Evolutionary conservation across 2,797 vertebrate genomes (phyloP).

Genomic region (Phoxinus dragarum): DNA sequence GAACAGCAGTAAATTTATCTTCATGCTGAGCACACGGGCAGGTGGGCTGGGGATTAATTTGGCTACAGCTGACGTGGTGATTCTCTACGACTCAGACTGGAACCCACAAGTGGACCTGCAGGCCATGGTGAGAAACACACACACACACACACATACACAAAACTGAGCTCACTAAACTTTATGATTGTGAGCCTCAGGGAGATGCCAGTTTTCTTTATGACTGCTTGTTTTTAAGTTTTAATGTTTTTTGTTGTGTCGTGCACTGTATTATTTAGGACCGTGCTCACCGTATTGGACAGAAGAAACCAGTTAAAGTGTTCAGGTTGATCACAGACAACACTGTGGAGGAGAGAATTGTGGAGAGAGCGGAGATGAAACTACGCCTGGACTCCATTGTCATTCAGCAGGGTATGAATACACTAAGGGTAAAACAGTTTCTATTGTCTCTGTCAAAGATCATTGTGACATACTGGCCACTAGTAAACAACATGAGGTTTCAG

Average conservation of each 20-base stretch:
- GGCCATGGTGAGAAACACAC: slow-evolving; percentile 80
- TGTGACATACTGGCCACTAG: not conserved
- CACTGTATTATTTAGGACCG: slow-evolving; percentile 74
- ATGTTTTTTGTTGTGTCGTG: slow-evolving; percentile 1
- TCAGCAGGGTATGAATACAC: slow-evolving; percentile 81
- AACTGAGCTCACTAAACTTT: slow-evolving; percentile 24
- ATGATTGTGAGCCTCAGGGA: not conserved
- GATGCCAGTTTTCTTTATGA: not conserved
- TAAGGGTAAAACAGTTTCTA: not conserved
- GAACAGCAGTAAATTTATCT: slow-evolving; percentile 86
- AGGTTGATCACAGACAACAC: slow-evolving; percentile 89
- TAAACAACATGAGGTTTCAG: not conserved
- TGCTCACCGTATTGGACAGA: slow-evolving; percentile 89
- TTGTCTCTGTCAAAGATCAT: not conserved
- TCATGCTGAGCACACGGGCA: slow-evolving; percentile 89
- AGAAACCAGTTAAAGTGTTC: slow-evolving; percentile 87
- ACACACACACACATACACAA: slow-evolving; percentile 19
- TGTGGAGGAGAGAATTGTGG: slow-evolving; percentile 89
- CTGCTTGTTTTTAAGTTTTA: slow-evolving; percentile 24
- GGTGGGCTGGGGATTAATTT: slow-evolving; percentile 90
- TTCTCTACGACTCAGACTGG: slow-evolving; percentile 90
- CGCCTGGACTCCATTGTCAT: slow-evolving; percentile 90
- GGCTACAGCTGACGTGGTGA: slow-evolving; percentile 89
- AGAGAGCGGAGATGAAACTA: slow-evolving; percentile 90
- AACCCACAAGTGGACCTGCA: slow-evolving; percentile 91